Base-by-base conservation (phyloP, 2,113 vertebrate genomes). In the Microcebus ravelobensis region DNA sequence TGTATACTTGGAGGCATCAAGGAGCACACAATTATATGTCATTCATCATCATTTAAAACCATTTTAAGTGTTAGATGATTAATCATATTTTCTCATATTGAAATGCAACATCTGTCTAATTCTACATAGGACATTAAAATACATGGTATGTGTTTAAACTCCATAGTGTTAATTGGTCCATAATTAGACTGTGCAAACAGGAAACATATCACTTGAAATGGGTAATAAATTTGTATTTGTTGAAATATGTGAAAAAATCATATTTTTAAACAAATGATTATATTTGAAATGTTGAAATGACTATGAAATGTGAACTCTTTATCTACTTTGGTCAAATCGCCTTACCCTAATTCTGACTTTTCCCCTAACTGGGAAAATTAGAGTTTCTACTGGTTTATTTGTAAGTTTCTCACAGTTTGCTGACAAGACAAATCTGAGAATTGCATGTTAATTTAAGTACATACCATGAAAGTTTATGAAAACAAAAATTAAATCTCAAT, bases 31-130 rank as follows among this genome's bases (percentile, higher is more conserved):
- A 90, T 34, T 74, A 15, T 9, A 29, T 52, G 17, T 25, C 18
- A 57, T 90, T 87, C 23, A 77, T 61, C 76, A 88, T 57, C 25
- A 61, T 81, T 87, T 81, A 88, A 89, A 70, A 88, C 11, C 55
- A 90, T 45, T 83, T 65, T 79, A 80, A 88, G 2, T 67, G 2
- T 73, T 73, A 50, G 1, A 52, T 74, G 90, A 85, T 57, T 89
- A 67, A 68, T 48, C 73, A 57, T 65, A 31, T 71, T 74, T 90
- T 81, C n/a, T 67, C 12, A 36, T 68, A 67, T 1, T 81, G 45
- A 97, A 74, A 87, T 90, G 6, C 10, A 93, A 31, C 17, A 80
- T 89, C 25, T 39, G 11, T 31, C 61, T 95, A 90, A 91, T 81
- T 92, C 39, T 92, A 84, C 31, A 67, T 70, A 52, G 1, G 6